Evolutionary conservation across 2,888 invertebrate genomes (phyloP).

Genomic region (Drosophila antonietae): DNA sequence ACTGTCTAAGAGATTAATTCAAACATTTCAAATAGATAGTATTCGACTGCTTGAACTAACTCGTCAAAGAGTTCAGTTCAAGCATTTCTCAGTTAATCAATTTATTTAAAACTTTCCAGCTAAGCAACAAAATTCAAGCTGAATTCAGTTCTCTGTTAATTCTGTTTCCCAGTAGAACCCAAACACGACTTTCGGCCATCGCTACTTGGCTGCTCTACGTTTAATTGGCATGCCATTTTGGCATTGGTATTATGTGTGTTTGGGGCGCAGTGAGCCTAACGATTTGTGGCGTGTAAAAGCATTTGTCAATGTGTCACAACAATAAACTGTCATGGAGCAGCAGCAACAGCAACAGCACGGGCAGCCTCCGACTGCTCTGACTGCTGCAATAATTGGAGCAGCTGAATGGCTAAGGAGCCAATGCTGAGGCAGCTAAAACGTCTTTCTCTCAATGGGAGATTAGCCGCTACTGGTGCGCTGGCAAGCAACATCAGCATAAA

Average conservation of each 20-base stretch:
- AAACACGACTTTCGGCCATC: constrained; percentile 21
- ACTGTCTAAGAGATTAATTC: too few relatives aligned
- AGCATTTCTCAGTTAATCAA: background rate
- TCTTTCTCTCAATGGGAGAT: constrained; percentile 43
- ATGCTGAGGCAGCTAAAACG: constrained; percentile 38
- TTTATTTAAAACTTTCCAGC: background rate
- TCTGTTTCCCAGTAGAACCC: background rate
- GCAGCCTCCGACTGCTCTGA: constrained; percentile 1
- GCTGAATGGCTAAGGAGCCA: constrained; percentile 8
- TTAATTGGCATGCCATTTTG: constrained; percentile 73
- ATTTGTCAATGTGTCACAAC: constrained; percentile 76
- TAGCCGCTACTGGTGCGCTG: constrained; percentile 19
- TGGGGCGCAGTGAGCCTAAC: constrained; percentile 56
- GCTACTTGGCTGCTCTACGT: constrained; percentile 28
- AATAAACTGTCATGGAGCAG: constrained; percentile 57
- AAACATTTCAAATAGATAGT: too few relatives aligned
- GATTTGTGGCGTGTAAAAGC: constrained; percentile 72
- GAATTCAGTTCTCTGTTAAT: background rate
- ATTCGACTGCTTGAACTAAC: background rate
- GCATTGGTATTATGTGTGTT: constrained; percentile 47
- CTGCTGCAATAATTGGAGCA: constrained; percentile 29
- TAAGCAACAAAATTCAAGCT: background rate
- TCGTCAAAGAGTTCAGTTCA: background rate
- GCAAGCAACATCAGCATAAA: constrained; percentile 66
- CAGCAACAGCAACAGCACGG: background rate